A percentile compares a stretch with the other conserved stretches of the same genome.
These are phyloP conservation scores for Stenchaetothrips biformis DNA, from an alignment of 2,888 invertebrate genomes.

Conservation along the genomic window DNA sequence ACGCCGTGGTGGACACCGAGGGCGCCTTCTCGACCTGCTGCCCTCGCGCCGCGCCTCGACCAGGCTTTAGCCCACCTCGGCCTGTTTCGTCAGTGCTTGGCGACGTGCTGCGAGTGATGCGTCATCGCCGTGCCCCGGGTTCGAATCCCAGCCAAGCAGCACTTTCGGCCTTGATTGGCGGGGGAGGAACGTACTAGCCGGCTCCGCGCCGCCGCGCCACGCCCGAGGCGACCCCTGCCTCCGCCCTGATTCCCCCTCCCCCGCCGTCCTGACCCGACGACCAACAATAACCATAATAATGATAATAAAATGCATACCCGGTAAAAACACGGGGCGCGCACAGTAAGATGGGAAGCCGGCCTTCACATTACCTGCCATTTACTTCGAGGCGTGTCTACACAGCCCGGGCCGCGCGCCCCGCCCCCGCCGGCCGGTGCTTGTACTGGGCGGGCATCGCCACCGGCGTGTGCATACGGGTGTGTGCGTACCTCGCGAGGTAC, in stretches of 20 bases:
- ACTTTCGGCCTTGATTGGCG: background rate
- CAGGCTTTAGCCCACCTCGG: background rate
- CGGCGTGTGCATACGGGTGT: background rate
- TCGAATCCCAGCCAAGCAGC: background rate
- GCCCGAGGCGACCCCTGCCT: too few species aligned
- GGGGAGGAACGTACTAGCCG: background rate
- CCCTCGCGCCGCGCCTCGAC: background rate
- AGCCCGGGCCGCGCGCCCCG: background rate
- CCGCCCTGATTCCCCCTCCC: too few species aligned
- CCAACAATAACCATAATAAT: conserved; percentile 22
- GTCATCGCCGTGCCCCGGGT: background rate
- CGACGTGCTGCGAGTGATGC: background rate
- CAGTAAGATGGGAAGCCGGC: conserved; percentile 11
- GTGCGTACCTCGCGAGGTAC: background rate
- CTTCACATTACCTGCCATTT: conserved; percentile 15
- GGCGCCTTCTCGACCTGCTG: background rate
- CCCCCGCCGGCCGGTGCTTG: background rate
- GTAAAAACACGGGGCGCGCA: background rate
- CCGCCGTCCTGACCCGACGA: background rate
- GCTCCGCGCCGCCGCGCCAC: too few species aligned
- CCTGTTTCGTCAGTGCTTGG: background rate
- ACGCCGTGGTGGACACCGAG: background rate
- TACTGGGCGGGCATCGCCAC: too few species aligned
- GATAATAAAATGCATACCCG: conserved; percentile 11
- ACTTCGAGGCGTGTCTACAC: background rate